Conservation (phyloP, 1,140 invertebrate genomes). For the Listronotus oregonensis region DNA sequence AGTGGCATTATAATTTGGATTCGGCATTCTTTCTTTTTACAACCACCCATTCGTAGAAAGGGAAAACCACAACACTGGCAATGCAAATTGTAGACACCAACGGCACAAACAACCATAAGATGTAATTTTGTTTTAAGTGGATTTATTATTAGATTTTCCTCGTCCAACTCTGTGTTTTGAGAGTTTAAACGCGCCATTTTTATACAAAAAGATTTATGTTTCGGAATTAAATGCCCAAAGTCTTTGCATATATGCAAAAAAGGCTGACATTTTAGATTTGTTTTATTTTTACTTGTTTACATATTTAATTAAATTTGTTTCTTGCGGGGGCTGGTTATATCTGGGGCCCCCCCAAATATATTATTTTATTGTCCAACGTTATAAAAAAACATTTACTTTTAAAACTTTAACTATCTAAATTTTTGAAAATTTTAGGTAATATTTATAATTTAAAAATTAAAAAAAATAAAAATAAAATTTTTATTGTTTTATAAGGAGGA, state of each 20-base stretch:
- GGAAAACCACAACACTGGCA: slow-evolving; percentile 67
- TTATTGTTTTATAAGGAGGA: no score
- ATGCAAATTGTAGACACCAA: slow-evolving; percentile 67
- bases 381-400: no score
- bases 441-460: no score
- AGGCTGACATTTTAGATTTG: slow-evolving; percentile 29
- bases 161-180: slow-evolving; percentile 25
- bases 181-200: slow-evolving; percentile 32
- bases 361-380: no score
- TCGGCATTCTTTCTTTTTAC: slow-evolving; percentile 71
- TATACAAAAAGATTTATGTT: slow-evolving; percentile 14
- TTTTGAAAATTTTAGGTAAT: no score
- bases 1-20: slow-evolving; percentile 68
- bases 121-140: slow-evolving; percentile 27
- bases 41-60: slow-evolving; percentile 74
- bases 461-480: no score
- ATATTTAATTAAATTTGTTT: slow-evolving; percentile 33
- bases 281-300: slow-evolving; percentile 32
- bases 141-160: slow-evolving; percentile 29
- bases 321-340: no score
- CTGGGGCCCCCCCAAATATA: no score
- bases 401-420: no score
- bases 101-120: slow-evolving; percentile 68
- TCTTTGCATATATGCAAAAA: slow-evolving; percentile 19
- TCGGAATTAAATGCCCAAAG: slow-evolving; percentile 17